phyloP scores from a whole-genome alignment of 1,140 invertebrate species.

The Drosophila subobscura region DNA sequence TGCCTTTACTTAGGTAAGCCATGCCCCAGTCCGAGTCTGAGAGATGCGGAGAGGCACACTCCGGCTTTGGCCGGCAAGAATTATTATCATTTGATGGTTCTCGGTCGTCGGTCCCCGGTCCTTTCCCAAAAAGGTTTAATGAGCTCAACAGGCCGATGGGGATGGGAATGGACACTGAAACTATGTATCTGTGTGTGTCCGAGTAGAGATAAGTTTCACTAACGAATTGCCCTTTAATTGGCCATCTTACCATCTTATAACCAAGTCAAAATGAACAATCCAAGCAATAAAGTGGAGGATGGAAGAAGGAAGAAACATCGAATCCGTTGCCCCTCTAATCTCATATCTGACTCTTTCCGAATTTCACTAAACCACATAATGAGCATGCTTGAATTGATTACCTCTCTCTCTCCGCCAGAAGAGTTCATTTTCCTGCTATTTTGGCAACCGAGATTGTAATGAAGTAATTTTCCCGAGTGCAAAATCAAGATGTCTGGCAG shows the following conservation, averaged over 20 bases:
- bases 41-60: neutral
- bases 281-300: too few species aligned
- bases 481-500: constrained; percentile 36
- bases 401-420: neutral
- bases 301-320: too few species aligned
- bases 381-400: neutral
- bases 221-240: constrained; percentile 24
- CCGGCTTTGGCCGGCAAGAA: constrained; percentile 39
- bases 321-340: too few species aligned
- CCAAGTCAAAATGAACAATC: neutral
- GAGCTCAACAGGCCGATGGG: constrained; percentile 20
- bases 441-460: constrained; percentile 27
- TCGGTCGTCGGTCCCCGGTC: neutral
- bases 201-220: constrained; percentile 17
- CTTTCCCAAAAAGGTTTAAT: constrained; percentile 38
- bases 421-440: neutral
- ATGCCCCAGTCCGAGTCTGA: neutral
- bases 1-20: too few species aligned
- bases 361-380: too few species aligned
- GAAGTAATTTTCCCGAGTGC: constrained; percentile 68
- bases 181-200: constrained; percentile 2
- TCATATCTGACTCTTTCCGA: too few species aligned
- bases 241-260: constrained; percentile 17
- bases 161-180: neutral
- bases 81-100: constrained; percentile 63